Conservation (phyloP, 2,888 invertebrate genomes). For the Acronicta aceris region DNA sequence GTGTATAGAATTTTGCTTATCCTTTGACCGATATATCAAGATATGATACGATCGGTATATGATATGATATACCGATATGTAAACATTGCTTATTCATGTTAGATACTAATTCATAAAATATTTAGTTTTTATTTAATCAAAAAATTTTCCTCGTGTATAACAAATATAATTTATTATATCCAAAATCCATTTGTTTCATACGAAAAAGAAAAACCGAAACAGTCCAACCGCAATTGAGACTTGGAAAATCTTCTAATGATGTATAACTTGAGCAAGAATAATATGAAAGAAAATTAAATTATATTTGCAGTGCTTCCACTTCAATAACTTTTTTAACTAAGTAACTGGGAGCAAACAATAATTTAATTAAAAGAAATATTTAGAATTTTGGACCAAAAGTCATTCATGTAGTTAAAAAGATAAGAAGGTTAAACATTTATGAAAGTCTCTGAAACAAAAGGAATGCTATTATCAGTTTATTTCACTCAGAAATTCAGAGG, state of each 20-base stretch:
- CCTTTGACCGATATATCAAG: too few species aligned
- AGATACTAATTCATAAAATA: too few species aligned
- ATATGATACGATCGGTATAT: too few species aligned
- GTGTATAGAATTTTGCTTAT: too few species aligned
- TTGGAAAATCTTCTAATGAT: slow-evolving; percentile 40
- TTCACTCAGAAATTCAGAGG: slow-evolving; percentile 11
- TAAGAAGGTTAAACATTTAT: slow-evolving; percentile 10
- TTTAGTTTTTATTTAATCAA: too few species aligned
- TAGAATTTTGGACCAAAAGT: background rate
- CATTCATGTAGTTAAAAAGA: background rate
- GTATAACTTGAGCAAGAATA: slow-evolving; percentile 42
- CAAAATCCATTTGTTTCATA: slow-evolving; percentile 12
- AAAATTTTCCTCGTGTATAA: slow-evolving; percentile 19
- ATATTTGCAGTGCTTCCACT: slow-evolving; percentile 15
- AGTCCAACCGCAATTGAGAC: slow-evolving; percentile 30
- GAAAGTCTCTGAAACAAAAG: slow-evolving; percentile 5
- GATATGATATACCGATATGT: too few species aligned
- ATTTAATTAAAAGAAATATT: slow-evolving; percentile 3
- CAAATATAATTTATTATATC: slow-evolving; percentile 11
- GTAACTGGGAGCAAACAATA: slow-evolving; percentile 9
- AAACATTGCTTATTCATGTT: too few species aligned
- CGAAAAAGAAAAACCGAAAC: slow-evolving; percentile 14
- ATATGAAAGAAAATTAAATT: slow-evolving; percentile 38
- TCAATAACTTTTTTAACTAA: slow-evolving; percentile 11
- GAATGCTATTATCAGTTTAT: slow-evolving; percentile 11